Conservation (phyloP, 2,888 invertebrate species). For the Limnephilus auricula region DNA sequence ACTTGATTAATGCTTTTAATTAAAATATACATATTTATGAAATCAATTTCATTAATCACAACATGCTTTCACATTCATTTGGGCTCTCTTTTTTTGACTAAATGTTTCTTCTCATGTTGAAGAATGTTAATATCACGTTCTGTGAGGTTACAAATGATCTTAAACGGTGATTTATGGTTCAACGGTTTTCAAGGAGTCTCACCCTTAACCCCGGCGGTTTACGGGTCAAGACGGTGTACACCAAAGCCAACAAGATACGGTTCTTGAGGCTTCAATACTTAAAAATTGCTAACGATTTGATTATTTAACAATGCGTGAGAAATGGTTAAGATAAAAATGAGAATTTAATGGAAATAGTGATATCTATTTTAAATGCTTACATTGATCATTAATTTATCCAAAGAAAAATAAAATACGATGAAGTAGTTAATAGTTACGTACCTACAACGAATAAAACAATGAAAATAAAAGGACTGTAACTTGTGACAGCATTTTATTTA, state of each 20-base stretch:
- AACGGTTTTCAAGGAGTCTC: slow-evolving; percentile 43
- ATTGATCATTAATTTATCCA: background rate
- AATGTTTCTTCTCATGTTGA: background rate
- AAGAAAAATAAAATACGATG: background rate
- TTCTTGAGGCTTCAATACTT: background rate
- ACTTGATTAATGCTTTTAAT: slow-evolving; percentile 40
- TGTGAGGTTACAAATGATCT: slow-evolving; percentile 32
- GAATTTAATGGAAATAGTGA: background rate
- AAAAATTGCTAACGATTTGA: background rate
- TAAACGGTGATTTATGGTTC: slow-evolving; percentile 22
- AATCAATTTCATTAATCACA: slow-evolving; percentile 45
- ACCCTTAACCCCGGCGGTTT: slow-evolving; percentile 37
- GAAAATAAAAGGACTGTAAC: background rate
- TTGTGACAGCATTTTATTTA: too few species aligned
- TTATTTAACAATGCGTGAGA: background rate
- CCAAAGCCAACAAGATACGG: background rate
- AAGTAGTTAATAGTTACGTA: too few species aligned
- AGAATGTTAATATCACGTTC: slow-evolving; percentile 43
- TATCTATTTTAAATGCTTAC: background rate
- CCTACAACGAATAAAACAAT: background rate
- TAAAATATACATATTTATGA: slow-evolving; percentile 26
- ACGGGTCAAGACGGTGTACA: slow-evolving; percentile 22
- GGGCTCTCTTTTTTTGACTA: slow-evolving; percentile 28
- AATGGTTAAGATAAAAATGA: background rate
- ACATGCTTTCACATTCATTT: slow-evolving; percentile 31